Evolutionary conservation across 2,888 invertebrate genomes (phyloP), one percentile per base, ranked within the genome.

Genomic region (Pseudococcus jackbeardsleyi): DNA sequence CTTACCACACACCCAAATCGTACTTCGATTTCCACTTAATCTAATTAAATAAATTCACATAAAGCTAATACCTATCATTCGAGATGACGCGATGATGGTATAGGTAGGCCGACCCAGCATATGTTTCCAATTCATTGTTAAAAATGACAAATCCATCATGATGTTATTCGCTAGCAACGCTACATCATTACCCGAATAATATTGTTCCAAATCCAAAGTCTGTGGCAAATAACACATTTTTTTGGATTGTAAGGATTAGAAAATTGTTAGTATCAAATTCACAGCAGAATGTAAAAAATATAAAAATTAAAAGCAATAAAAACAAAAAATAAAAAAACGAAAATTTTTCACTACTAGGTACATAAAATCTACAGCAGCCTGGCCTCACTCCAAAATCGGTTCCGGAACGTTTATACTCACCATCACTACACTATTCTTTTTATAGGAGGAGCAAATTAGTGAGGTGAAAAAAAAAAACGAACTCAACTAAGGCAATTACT

Each of bases 101-200:
- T 98, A 95, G 90, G 97, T 96, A 90, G 99, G 99, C 91, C 99
- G 94, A 91, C 99, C 99, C 92, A 98, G 95, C 95, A 98, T 97
- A 92, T 96, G 95, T 92, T 96, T 96, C 99, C 99, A 99, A 93
- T 96, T 97, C 94, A 96, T 96, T 92, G 98, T 96, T 92, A 99
- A 94, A 93, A 98, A 98, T 91, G 97, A 96, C 92, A 99, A 94
- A 93, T 98, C 97, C 91, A 96, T 96, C 92, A 95, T 96, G 92
- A 98, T 96, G 92, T 96, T 97, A 93, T 98, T 97, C 92, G 97
- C 96, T 92, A 98, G 95, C 92, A 99, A 95, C 91, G 96, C 97
- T 92, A 96, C 96, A 94, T 99, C 99, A 92, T 97, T 96, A 91
- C 97, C 97, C 92, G 97, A 96, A 95, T 99, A 99, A 95, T 98